Conservation (phyloP, 2,888 invertebrate species). For the Catocala nupta region DNA sequence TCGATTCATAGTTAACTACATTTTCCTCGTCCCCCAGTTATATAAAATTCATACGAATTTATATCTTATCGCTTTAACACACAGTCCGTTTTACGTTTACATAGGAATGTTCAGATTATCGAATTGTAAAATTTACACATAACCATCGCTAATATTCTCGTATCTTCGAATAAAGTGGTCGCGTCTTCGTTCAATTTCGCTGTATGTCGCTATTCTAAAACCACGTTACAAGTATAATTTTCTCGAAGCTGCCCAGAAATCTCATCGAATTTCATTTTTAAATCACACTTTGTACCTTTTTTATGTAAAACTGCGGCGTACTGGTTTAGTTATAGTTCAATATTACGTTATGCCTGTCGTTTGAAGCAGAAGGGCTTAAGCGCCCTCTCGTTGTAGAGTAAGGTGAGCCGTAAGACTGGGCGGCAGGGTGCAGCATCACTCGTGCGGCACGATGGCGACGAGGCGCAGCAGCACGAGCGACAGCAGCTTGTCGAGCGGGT, state of each 20-base stretch:
- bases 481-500: conserved; percentile 97
- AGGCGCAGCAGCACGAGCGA: conserved; percentile 92
- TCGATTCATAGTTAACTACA: conserved; percentile 36
- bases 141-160: not conserved
- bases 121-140: conserved; percentile 33
- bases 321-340: no score
- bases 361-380: no score
- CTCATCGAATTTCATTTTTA: not conserved
- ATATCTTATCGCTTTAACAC: conserved; percentile 25
- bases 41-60: conserved; percentile 30
- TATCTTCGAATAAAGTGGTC: conserved; percentile 12
- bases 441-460: conserved; percentile 88
- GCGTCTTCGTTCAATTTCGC: conserved; percentile 32
- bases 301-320: no score
- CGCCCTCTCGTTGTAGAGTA: no score
- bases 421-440: conserved; percentile 42
- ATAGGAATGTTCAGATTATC: conserved; percentile 45
- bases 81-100: conserved; percentile 23
- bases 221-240: conserved; percentile 15
- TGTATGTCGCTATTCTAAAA: conserved; percentile 38
- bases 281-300: not conserved
- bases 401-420: no score
- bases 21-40: conserved; percentile 17
- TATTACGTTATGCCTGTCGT: no score
- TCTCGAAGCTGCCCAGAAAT: conserved; percentile 3